These are phyloP conservation scores for Tigriopus japonicus DNA, from an alignment of 1,140 invertebrate species.

Conservation along the genomic window DNA sequence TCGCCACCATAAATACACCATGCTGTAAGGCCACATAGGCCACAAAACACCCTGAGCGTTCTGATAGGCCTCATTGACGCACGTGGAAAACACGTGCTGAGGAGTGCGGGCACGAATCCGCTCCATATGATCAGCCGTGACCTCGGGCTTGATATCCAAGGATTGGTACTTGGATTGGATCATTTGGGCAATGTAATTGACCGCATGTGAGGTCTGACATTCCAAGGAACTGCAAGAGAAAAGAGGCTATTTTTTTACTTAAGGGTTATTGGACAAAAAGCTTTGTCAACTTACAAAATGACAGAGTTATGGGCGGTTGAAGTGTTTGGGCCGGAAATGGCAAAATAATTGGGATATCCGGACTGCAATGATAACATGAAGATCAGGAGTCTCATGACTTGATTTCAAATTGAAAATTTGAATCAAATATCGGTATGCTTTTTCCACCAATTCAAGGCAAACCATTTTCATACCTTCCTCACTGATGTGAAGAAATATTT, in stretches of 20 bases:
- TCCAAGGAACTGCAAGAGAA: slow-evolving; percentile 12
- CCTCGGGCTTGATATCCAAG: slow-evolving; percentile 13
- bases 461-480: neutral
- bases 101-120: slow-evolving; percentile 6
- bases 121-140: slow-evolving; percentile 11
- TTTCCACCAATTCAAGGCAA: too few relatives aligned
- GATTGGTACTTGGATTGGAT: slow-evolving; percentile 1
- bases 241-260: too few relatives aligned
- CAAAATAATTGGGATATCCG: slow-evolving; percentile 9
- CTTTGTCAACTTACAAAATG: slow-evolving; percentile 12
- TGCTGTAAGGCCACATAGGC: slow-evolving; percentile 14
- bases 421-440: too few relatives aligned
- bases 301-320: slow-evolving; percentile 15
- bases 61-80: slow-evolving; percentile 12
- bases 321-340: slow-evolving; percentile 16
- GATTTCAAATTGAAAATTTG: too few relatives aligned
- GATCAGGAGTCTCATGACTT: too few relatives aligned
- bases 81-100: slow-evolving; percentile 14
- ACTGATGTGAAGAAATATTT: neutral
- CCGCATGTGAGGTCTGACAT: slow-evolving; percentile 15
- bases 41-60: slow-evolving; percentile 14
- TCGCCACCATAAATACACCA: too few relatives aligned
- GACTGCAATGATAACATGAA: neutral
- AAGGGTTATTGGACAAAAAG: too few relatives aligned
- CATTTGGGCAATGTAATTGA: slow-evolving; percentile 14